Evolutionary conservation across 2,113 vertebrate species (phyloP).

Genomic region (Vidua chalybeata): DNA sequence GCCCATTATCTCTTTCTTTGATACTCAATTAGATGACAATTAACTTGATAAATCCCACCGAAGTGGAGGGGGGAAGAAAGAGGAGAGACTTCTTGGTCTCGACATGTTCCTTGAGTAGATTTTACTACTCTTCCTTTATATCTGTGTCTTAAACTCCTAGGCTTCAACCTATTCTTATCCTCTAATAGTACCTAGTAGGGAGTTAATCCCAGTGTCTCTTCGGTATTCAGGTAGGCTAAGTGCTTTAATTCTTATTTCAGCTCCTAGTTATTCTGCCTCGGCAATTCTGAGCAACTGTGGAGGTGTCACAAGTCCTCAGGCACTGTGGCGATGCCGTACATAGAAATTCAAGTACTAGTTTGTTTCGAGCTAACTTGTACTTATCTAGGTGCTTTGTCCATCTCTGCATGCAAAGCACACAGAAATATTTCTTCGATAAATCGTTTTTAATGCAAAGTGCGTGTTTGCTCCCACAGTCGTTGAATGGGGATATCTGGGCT

Average conservation of each 20-base stretch:
- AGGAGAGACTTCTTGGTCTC: neutral
- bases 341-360: neutral
- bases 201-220: neutral
- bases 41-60: slow-evolving; percentile 48
- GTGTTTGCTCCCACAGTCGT: neutral
- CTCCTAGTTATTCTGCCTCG: neutral
- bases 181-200: neutral
- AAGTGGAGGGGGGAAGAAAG: neutral
- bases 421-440: neutral
- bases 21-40: slow-evolving; percentile 73
- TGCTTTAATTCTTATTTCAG: neutral
- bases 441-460: neutral
- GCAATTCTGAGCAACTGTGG: neutral
- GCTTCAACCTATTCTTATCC: neutral
- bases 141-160: neutral
- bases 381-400: neutral
- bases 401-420: neutral
- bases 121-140: neutral
- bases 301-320: neutral
- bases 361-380: neutral
- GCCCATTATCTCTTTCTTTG: slow-evolving; percentile 73
- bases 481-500: neutral
- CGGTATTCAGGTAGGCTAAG: neutral
- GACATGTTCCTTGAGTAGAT: fast-evolving
- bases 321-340: neutral